These are phyloP conservation scores for Spondyliosoma cantharus DNA, from an alignment of 2,797 vertebrate species.

Conservation along the genomic window DNA sequence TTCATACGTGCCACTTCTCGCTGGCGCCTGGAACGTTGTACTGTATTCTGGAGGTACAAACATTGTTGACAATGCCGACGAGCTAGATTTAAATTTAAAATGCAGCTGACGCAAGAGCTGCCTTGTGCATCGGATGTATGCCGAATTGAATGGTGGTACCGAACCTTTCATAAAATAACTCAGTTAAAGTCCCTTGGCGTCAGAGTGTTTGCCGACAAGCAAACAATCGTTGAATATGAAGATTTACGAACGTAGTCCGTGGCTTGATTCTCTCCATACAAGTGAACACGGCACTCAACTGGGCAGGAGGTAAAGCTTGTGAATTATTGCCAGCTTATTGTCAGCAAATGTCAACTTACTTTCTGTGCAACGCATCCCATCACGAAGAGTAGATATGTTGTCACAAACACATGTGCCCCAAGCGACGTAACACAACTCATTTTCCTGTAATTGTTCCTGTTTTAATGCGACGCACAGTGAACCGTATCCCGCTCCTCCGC, in stretches of 20 bases:
- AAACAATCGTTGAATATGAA: conserved; percentile 46
- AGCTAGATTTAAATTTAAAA: conserved; percentile 34
- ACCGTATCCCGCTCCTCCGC: conserved; percentile 75
- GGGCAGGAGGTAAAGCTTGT: conserved; percentile 47
- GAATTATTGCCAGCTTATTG: conserved; percentile 40
- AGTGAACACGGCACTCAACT: conserved; percentile 47
- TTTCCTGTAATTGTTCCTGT: conserved; percentile 72
- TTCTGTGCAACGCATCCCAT: conserved; percentile 84
- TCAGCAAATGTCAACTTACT: conserved; percentile 79
- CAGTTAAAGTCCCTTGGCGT: neutral
- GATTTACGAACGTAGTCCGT: conserved; percentile 42
- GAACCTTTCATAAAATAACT: neutral
- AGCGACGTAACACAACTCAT: conserved; percentile 76
- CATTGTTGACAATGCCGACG: conserved; percentile 2
- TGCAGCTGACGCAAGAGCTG: neutral
- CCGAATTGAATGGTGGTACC: conserved; percentile 33
- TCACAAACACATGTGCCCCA: conserved; percentile 73
- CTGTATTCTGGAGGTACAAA: conserved; percentile 5
- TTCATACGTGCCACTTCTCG: neutral
- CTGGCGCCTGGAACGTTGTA: neutral
- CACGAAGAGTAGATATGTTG: conserved; percentile 80
- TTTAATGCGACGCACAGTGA: conserved; percentile 67
- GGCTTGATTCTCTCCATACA: conserved; percentile 23
- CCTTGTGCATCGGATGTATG: neutral
- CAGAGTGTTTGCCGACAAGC: conserved; percentile 1